Percentiles rank a stretch among this genome's conserved stretches.
phyloP scores from a whole-genome alignment of 2,888 invertebrate species.

The Pilophorus perplexus region DNA sequence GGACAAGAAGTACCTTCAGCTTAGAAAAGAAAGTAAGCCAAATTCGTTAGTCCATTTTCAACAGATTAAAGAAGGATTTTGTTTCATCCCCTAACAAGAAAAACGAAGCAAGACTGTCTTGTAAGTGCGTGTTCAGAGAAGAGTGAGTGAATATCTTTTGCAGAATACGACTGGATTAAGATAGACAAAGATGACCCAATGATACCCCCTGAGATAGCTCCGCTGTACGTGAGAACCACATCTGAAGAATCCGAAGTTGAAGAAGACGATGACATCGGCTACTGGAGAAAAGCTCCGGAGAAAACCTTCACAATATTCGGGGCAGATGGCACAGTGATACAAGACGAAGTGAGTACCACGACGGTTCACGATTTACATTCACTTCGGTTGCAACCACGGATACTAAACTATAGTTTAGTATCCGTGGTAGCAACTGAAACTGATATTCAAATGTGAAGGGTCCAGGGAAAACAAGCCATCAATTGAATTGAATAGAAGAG shows the following conservation, averaged over 20 bases:
- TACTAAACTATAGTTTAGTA: too few relatives aligned
- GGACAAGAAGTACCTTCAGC: conserved; percentile 22
- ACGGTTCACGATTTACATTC: too few relatives aligned
- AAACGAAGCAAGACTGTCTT: too few relatives aligned
- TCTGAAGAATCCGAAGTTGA: conserved; percentile 2
- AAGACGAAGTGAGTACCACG: conserved; percentile 31
- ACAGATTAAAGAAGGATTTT: not conserved
- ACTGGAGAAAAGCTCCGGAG: conserved; percentile 27
- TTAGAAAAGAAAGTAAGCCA: conserved; percentile 25
- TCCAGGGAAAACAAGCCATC: too few relatives aligned
- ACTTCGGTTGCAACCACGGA: too few relatives aligned
- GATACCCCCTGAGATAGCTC: conserved; percentile 17
- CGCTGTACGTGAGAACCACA: conserved; percentile 21
- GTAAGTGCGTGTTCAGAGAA: not conserved
- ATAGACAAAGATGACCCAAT: conserved; percentile 32
- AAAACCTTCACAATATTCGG: conserved; percentile 22
- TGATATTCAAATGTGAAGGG: too few relatives aligned
- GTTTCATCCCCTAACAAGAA: too few relatives aligned
- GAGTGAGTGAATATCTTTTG: not conserved
- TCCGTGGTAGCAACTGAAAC: too few relatives aligned
- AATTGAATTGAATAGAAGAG: too few relatives aligned
- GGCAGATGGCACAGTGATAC: conserved; percentile 16
- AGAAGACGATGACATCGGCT: conserved; percentile 33
- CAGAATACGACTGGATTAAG: conserved; percentile 36
- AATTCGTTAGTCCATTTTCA: not conserved